A percentile compares a stretch with the other conserved stretches of the same genome.
phyloP scores from a whole-genome alignment of 2,113 vertebrate species.

The Caranx ignobilis region DNA sequence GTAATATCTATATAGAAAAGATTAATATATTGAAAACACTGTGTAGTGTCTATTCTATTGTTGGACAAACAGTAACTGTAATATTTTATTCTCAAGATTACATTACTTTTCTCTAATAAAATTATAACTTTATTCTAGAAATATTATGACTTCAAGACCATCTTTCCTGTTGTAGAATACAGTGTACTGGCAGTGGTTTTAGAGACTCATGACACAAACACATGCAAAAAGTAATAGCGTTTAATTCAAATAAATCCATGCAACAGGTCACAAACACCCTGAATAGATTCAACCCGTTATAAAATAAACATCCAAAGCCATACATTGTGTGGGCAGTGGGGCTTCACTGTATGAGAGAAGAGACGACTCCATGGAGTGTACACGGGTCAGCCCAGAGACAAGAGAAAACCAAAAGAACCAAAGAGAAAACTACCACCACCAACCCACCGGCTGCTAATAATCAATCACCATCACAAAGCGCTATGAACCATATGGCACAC shows the following conservation, averaged over 20 bases:
- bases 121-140: no score
- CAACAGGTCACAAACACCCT: constrained; percentile 75
- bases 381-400: constrained; percentile 48
- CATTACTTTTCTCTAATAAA: no score
- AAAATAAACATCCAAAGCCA: constrained; percentile 77
- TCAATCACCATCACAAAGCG: constrained; percentile 66
- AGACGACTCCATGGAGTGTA: constrained; percentile 33
- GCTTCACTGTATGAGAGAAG: constrained; percentile 43
- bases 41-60: no score
- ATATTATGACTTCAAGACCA: no score
- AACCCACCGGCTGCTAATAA: constrained; percentile 48
- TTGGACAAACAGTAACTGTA: no score
- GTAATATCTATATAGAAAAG: no score
- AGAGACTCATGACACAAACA: constrained; percentile 53
- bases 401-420: constrained; percentile 35
- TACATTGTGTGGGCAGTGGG: constrained; percentile 62
- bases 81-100: no score
- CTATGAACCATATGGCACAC: constrained; percentile 74
- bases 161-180: no score
- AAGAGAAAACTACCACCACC: not conserved
- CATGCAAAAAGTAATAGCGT: constrained; percentile 80
- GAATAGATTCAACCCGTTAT: constrained; percentile 68
- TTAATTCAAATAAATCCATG: constrained; percentile 83
- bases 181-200: no score
- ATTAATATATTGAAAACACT: no score